Conservation (phyloP, 2,113 vertebrate species). For the Bothrops jararaca region DNA sequence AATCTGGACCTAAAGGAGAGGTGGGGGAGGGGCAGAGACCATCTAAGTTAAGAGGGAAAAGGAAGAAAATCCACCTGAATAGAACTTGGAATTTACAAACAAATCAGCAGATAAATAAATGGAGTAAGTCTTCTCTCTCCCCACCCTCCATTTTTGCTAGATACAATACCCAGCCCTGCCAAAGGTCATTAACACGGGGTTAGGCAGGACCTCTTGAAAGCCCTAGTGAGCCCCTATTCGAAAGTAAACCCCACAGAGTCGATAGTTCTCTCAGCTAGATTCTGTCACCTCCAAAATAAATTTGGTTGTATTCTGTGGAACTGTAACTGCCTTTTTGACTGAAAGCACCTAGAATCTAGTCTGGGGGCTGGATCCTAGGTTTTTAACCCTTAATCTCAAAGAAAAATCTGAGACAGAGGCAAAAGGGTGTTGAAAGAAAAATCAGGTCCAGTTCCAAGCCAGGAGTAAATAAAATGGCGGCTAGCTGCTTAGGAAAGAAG, state of each 20-base stretch:
- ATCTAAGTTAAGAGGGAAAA: slow-evolving; percentile 27
- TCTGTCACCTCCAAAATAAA: not conserved
- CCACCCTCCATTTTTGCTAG: not conserved
- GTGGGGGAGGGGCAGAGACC: not conserved
- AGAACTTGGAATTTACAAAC: slow-evolving; percentile 16
- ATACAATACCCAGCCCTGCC: slow-evolving; percentile 18
- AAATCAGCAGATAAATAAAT: not conserved
- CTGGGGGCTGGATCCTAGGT: not conserved
- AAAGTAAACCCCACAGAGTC: not conserved
- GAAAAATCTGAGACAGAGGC: not conserved
- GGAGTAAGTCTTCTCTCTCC: not conserved
- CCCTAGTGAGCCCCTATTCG: not conserved
- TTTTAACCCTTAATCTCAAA: not conserved
- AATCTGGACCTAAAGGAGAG: slow-evolving; percentile 75
- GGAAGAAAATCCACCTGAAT: not conserved
- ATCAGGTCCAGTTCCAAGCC: no score
- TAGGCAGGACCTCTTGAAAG: no score
- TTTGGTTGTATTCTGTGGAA: not conserved
- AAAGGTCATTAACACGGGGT: not conserved
- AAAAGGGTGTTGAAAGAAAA: no score
- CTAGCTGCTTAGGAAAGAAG: no score
- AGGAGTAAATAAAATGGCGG: no score
- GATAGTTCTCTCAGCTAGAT: not conserved
- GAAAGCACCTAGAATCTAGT: not conserved
- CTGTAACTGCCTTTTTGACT: no score